Percentiles rank a stretch among this genome's conserved stretches.
phyloP scores from a whole-genome alignment of 37 sponge, comb jelly and placozoan genomes.

The Cliona cf. orientalis region DNA sequence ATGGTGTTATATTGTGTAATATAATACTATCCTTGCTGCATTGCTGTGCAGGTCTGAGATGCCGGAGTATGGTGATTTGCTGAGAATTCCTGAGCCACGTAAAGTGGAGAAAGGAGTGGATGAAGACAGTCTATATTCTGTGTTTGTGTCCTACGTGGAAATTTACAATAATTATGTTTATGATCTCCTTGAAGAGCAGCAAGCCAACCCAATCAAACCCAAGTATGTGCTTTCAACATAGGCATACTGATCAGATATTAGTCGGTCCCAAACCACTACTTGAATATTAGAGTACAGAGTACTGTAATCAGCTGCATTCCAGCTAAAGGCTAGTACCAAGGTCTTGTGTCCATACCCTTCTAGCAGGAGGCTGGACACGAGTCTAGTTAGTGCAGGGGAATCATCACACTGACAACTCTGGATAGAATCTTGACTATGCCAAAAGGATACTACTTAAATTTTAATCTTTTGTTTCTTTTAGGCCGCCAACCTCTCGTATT shows the following conservation, averaged over 20 bases:
- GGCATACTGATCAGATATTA: not conserved
- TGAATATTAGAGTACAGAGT: too few species aligned
- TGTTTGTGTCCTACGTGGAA: slow-evolving; percentile 95
- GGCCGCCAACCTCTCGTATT: slow-evolving; percentile 76
- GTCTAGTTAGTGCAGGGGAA: not conserved
- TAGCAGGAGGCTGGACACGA: not conserved
- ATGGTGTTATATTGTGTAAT: too few species aligned
- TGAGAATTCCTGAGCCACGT: slow-evolving; percentile 59
- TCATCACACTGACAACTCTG: too few species aligned
- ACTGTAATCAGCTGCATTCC: too few species aligned
- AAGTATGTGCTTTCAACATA: slow-evolving; percentile 24
- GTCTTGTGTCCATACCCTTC: not conserved
- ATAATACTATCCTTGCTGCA: too few species aligned
- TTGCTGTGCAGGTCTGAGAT: slow-evolving; percentile 44
- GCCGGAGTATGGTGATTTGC: slow-evolving; percentile 71
- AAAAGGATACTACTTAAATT: too few species aligned
- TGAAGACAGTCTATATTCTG: slow-evolving; percentile 91
- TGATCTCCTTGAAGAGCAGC: slow-evolving; percentile 90
- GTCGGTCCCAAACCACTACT: too few species aligned
- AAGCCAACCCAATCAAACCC: slow-evolving; percentile 38
- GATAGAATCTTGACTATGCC: too few species aligned
- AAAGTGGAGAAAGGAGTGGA: slow-evolving; percentile 65
- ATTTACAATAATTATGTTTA: slow-evolving; percentile 98
- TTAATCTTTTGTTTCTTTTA: too few species aligned
- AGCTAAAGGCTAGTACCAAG: too few species aligned